Percentiles rank a stretch among this genome's conserved stretches.
These are phyloP conservation scores for Crambe crambe DNA, from an alignment of 37 sponge, comb jelly and placozoan species.

Conservation along the genomic window DNA sequence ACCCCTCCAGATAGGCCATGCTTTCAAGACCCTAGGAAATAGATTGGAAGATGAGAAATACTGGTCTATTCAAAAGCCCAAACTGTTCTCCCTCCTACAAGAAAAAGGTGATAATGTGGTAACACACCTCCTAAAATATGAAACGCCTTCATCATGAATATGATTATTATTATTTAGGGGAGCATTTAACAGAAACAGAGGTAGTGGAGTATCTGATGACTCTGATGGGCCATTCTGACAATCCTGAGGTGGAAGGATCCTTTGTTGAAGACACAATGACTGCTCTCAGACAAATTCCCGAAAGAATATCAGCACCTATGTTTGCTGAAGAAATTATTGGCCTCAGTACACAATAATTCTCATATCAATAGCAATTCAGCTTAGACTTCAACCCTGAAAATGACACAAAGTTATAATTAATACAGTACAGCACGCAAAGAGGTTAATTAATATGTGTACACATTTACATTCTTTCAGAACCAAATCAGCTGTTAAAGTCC, in stretches of 20 bases:
- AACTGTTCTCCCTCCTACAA: conserved; percentile 76
- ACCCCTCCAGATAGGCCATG: conserved; percentile 59
- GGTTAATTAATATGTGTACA: background rate
- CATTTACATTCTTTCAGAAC: too few species aligned
- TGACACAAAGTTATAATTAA: background rate
- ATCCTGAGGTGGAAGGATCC: conserved; percentile 58
- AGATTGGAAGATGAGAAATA: conserved; percentile 25
- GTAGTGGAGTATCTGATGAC: conserved; percentile 90
- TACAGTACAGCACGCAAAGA: background rate
- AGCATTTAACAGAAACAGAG: conserved; percentile 90
- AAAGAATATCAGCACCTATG: conserved; percentile 55
- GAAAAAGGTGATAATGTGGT: conserved; percentile 55
- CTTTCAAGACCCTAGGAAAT: conserved; percentile 76
- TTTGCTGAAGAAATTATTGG: conserved; percentile 85
- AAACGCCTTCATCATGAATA: too few species aligned
- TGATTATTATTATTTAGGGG: conserved; percentile 78
- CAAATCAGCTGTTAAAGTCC: conserved; percentile 3
- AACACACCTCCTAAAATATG: too few species aligned
- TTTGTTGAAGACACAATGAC: conserved; percentile 36
- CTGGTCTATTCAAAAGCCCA: conserved; percentile 49
- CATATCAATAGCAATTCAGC: background rate
- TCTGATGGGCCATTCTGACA: conserved; percentile 63
- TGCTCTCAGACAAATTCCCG: conserved; percentile 57
- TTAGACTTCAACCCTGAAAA: background rate
- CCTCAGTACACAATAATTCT: conserved; percentile 33